These are phyloP conservation scores for Hypotaenidia philippensis DNA, from an alignment of 2,797 vertebrate species.

Conservation along the genomic window DNA sequence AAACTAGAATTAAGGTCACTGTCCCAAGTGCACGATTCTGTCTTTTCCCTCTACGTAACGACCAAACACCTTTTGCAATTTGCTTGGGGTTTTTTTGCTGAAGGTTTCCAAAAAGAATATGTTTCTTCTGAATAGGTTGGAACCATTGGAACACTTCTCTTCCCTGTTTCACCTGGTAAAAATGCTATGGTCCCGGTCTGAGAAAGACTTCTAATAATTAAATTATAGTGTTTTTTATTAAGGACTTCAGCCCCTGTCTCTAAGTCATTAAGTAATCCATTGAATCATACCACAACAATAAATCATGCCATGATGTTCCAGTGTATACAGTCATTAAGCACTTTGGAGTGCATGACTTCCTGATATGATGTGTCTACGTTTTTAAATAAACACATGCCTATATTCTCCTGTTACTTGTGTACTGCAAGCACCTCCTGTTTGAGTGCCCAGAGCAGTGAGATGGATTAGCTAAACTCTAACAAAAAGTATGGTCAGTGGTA, in stretches of 20 bases:
- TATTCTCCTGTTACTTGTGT: constrained; percentile 38
- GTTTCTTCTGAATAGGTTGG: background rate
- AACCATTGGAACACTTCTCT: background rate
- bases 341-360: constrained; percentile 36
- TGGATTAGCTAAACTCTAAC: constrained; percentile 5
- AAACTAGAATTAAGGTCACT: background rate
- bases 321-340: constrained; percentile 45
- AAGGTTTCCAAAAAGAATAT: background rate
- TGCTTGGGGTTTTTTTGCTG: accelerated
- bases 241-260: background rate
- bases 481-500: background rate
- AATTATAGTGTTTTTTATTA: background rate
- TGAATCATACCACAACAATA: constrained; percentile 38
- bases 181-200: background rate
- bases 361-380: constrained; percentile 28
- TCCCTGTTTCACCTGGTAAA: background rate
- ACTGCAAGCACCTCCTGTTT: constrained; percentile 12
- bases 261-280: background rate
- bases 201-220: background rate
- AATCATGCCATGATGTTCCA: background rate
- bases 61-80: background rate
- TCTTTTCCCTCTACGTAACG: background rate
- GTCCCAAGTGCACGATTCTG: background rate
- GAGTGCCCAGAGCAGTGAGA: background rate
- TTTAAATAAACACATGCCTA: constrained; percentile 50